These are phyloP conservation scores for Drosophila paramelanica DNA, from an alignment of 2,888 invertebrate species.

Conservation along the genomic window DNA sequence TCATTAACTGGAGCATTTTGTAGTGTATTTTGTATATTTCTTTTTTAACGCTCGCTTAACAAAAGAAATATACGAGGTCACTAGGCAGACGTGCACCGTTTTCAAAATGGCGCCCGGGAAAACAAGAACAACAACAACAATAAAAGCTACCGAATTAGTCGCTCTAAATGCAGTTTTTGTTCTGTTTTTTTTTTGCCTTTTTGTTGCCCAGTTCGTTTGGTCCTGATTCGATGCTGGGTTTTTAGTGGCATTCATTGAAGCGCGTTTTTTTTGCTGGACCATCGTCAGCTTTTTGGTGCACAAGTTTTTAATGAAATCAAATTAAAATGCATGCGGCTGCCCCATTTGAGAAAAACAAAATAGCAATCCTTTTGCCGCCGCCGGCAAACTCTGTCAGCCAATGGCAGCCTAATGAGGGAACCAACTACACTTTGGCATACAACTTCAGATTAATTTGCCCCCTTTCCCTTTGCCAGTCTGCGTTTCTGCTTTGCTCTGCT, in stretches of 20 bases:
- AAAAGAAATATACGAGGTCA: constrained; percentile 57
- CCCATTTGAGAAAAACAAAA: neutral
- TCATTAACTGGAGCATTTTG: constrained; percentile 8
- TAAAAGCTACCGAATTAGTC: constrained; percentile 43
- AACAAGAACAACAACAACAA: constrained; percentile 15
- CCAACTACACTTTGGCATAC: constrained; percentile 26
- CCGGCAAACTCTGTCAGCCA: constrained; percentile 28
- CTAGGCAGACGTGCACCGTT: constrained; percentile 50
- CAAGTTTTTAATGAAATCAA: constrained; percentile 69
- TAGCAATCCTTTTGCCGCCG: constrained; percentile 5
- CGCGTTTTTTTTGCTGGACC: constrained; percentile 2
- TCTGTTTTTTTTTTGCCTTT: constrained; percentile 6
- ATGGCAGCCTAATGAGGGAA: constrained; percentile 45
- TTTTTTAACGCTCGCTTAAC: constrained; percentile 32
- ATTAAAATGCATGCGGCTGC: constrained; percentile 21
- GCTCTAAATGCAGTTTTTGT: constrained; percentile 49
- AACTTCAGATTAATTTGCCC: constrained; percentile 26
- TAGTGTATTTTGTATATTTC: constrained; percentile 6
- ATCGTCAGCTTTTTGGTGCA: constrained; percentile 45
- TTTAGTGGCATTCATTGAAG: constrained; percentile 35
- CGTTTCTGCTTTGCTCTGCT: neutral
- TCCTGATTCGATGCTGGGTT: constrained; percentile 19
- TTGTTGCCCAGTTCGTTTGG: constrained; percentile 15
- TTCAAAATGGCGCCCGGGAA: constrained; percentile 52
- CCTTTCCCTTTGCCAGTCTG: constrained; percentile 3